Base-by-base conservation (phyloP, 1,140 invertebrate species). In the Paralvinella palmiformis region DNA sequence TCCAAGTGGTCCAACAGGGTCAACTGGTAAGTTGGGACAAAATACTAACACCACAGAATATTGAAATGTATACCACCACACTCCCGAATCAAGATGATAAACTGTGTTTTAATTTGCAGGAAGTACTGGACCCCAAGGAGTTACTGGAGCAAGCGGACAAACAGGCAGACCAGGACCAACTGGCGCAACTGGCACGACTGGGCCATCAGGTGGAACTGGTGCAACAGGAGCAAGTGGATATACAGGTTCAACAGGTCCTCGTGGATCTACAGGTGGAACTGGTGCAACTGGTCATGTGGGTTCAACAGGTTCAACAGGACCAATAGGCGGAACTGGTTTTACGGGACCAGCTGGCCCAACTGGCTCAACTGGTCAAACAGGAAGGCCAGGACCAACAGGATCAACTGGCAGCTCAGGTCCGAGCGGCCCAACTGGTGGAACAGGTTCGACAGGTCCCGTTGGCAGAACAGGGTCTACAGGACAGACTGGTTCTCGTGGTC, bases 181-280 rank as follows among this genome's bases (percentile, higher is more conserved):
- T 44, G 63, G 63, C 3, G 45, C 58, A 6, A 4, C 24, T 5
- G 64, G 64, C 7, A 31, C 44, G 29, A 62, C 58, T 66, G 64
- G 64, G 32, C 29, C 33, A n/a, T 57, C 37, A 50, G 64, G 64
- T 6, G 1, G 45, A n/a, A 10, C 59, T 13, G 64, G 64, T 31
- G 29, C 64, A 20, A 29, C 35, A 31, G 64, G 64, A 31, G 22
- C 15, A 5, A 6, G 31, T 31, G 59, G 59, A 55, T 17, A 17
- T 1, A 32, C 37, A 6, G 59, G 59, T 48, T 50, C 37, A 17
- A 62, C 13, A 32, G 64, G 64, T 0, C 33, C 64, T n/a, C 15
- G 7, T 1, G 64, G 64, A 20, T 7, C 6, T 6, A 62, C 52
- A 27, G 64, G 64, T 52, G 35, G n/a, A 7, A 53, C 64, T 53